Percentiles rank a stretch among this genome's conserved stretches.
Conservation (phyloP, 2,113 vertebrate genomes). For the Condylura cristata region DNA sequence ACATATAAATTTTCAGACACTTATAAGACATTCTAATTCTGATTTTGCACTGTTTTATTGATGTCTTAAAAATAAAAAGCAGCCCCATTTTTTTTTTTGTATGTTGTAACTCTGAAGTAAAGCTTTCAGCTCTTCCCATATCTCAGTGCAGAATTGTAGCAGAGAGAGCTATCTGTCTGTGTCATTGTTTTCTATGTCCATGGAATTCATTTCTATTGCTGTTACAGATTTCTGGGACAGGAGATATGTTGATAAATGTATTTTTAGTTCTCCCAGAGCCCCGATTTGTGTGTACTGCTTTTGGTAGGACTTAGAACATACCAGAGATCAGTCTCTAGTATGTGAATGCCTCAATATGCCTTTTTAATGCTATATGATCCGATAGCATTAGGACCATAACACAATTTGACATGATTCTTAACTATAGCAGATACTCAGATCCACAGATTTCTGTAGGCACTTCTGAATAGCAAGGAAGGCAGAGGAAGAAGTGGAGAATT, state of each 20-base stretch:
- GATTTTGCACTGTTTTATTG: not conserved
- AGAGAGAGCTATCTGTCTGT: not conserved
- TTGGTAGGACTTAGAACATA: not conserved
- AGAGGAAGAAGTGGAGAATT: not conserved
- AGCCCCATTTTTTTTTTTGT: not conserved
- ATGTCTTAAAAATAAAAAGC: not conserved
- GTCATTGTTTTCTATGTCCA: not conserved
- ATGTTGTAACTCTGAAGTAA: not conserved
- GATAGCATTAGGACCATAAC: not conserved
- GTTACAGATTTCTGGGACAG: not conserved
- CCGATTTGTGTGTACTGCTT: not conserved
- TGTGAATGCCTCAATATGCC: not conserved
- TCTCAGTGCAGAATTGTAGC: not conserved
- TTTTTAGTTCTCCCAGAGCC: not conserved
- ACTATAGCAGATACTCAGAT: not conserved
- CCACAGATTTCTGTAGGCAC: not conserved
- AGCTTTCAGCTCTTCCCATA: not conserved
- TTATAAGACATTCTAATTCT: not conserved
- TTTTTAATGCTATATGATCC: not conserved
- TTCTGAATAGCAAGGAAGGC: not conserved
- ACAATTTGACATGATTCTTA: not conserved
- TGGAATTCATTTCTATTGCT: not conserved
- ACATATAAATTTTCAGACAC: not conserved
- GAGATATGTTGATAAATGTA: not conserved
- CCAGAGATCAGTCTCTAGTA: not conserved